phyloP scores from a whole-genome alignment of 2,797 vertebrate species.

The Coendou prehensilis region DNA sequence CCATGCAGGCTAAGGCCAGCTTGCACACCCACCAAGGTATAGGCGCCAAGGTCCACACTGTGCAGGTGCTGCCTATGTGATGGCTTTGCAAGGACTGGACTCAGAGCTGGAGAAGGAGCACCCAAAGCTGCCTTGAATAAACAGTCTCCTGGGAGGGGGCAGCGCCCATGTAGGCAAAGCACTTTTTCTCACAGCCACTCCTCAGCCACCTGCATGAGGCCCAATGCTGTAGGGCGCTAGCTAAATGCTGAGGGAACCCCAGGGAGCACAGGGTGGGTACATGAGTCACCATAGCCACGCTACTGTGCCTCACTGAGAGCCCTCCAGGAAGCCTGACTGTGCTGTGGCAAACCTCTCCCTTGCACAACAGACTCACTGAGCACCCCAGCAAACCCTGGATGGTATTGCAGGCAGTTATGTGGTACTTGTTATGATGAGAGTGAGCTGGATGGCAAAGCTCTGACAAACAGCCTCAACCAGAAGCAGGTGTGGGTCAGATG shows the following conservation, averaged over 20 bases:
- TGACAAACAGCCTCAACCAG: not conserved
- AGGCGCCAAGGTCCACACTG: not conserved
- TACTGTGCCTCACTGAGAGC: not conserved
- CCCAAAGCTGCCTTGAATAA: not conserved
- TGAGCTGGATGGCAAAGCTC: not conserved
- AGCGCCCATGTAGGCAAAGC: too few species aligned
- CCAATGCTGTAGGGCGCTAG: not conserved
- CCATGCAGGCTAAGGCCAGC: not conserved
- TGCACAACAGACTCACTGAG: not conserved
- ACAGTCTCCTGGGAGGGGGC: not conserved
- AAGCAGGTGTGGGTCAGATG: not conserved
- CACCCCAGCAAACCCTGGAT: not conserved
- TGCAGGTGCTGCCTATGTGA: not conserved
- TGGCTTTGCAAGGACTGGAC: not conserved
- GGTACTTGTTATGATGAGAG: accelerated
- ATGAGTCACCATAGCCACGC: not conserved
- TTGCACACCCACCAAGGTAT: not conserved
- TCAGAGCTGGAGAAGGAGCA: not conserved
- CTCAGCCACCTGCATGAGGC: not conserved
- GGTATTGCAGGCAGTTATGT: not conserved
- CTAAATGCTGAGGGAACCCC: not conserved
- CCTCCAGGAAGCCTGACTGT: not conserved
- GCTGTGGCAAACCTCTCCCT: not conserved
- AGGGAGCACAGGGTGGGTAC: not conserved
- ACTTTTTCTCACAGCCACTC: not conserved